Evolutionary conservation across 2,797 vertebrate species (phyloP).

Genomic region (Sarcoramphus papa): DNA sequence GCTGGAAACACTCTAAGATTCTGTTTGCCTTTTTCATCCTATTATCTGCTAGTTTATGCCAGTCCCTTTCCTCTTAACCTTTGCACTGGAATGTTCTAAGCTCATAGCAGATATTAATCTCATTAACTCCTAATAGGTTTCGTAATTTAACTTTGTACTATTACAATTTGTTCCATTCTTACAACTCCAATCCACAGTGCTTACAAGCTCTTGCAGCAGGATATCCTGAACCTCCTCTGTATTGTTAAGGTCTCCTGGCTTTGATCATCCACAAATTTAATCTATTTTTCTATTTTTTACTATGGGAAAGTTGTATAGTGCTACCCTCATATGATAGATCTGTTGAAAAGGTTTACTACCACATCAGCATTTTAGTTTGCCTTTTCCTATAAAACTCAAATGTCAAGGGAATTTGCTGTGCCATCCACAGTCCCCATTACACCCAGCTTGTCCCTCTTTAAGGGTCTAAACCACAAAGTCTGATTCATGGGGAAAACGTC

Average conservation of each 20-base stretch:
- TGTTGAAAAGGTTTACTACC: background rate
- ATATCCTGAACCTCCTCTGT: background rate
- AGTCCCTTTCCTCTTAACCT: background rate
- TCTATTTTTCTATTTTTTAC: background rate
- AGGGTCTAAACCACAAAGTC: background rate
- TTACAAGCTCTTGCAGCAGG: background rate
- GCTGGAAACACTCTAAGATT: background rate
- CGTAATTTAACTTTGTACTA: background rate
- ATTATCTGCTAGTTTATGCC: background rate
- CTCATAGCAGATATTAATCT: background rate
- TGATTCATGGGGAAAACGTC: background rate
- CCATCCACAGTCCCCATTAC: background rate
- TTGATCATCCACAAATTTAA: background rate
- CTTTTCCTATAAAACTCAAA: background rate
- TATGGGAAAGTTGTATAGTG: background rate
- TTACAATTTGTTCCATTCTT: background rate
- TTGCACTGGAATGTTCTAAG: background rate
- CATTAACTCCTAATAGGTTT: background rate
- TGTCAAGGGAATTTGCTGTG: background rate
- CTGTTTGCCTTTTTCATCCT: background rate
- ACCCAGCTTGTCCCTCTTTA: background rate
- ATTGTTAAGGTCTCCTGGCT: background rate
- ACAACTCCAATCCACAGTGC: background rate
- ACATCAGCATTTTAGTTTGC: background rate
- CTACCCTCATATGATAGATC: background rate